Evolutionary conservation across 2,888 invertebrate species (phyloP).

Genomic region (Leptopilina syphax): DNA sequence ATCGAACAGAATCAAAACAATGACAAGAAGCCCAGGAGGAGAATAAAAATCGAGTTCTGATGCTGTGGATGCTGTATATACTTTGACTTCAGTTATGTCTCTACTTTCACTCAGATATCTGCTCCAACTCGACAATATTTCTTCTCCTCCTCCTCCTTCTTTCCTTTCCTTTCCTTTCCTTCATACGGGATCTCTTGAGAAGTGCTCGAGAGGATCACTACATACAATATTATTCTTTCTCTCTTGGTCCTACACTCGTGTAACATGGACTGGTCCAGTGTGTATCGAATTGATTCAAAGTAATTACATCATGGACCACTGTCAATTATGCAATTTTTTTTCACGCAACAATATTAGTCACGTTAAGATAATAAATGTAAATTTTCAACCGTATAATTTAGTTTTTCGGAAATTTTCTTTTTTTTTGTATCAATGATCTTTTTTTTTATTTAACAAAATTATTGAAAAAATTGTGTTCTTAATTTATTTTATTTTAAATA

Average conservation of each 20-base stretch:
- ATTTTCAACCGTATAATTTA: not conserved
- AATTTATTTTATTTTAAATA: not conserved
- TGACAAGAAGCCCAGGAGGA: slow-evolving; percentile 30
- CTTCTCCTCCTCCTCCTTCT: slow-evolving; percentile 49
- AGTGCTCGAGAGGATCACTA: not conserved
- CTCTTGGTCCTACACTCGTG: not conserved
- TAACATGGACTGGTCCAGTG: not conserved
- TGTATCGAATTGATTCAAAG: slow-evolving; percentile 27
- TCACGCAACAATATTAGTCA: slow-evolving; percentile 3
- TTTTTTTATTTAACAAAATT: too few species aligned
- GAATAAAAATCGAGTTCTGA: slow-evolving; percentile 52
- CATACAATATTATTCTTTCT: slow-evolving; percentile 5
- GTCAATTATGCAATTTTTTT: slow-evolving; percentile 17
- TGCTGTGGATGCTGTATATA: slow-evolving; percentile 51
- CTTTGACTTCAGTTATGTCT: slow-evolving; percentile 61
- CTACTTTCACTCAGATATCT: slow-evolving; percentile 70
- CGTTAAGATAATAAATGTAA: not conserved
- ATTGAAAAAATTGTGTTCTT: too few species aligned
- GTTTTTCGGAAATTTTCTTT: not conserved
- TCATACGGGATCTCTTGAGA: slow-evolving; percentile 1
- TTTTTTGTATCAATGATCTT: too few species aligned
- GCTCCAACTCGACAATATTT: slow-evolving; percentile 68
- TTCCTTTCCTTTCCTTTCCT: not conserved
- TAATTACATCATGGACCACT: slow-evolving; percentile 9
- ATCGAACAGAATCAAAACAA: not conserved